Evolutionary conservation across 2,113 vertebrate species (phyloP).

Genomic region (Oryzias javanicus): DNA sequence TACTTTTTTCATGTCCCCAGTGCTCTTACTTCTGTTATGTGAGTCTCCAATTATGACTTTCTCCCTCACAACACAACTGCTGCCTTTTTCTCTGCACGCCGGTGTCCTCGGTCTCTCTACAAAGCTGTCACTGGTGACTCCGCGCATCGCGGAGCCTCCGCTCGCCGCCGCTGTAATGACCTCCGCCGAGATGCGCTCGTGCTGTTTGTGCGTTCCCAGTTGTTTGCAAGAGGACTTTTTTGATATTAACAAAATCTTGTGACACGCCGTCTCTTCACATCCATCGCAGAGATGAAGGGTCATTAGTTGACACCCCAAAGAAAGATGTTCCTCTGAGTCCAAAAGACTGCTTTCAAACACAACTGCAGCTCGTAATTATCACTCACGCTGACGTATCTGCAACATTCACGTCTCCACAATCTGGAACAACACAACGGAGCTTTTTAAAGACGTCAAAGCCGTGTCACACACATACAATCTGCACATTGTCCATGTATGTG

Average conservation of each 20-base stretch:
- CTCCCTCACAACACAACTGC: constrained; percentile 19
- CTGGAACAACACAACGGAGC: neutral
- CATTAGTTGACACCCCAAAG: constrained; percentile 48
- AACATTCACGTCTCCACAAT: constrained; percentile 16
- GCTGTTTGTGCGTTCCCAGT: constrained; percentile 53
- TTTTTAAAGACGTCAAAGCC: too few relatives aligned
- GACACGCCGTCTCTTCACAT: constrained; percentile 40
- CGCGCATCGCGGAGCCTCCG: constrained; percentile 19
- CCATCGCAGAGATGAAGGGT: constrained; percentile 33
- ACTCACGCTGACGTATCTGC: constrained; percentile 1
- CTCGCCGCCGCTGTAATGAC: constrained; percentile 69
- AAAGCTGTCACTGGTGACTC: constrained; percentile 27
- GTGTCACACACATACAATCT: too few relatives aligned
- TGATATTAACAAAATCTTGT: constrained; percentile 42
- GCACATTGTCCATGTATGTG: too few relatives aligned
- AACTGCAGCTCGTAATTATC: constrained; percentile 36
- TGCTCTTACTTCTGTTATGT: constrained; percentile 16
- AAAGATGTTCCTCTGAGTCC: constrained; percentile 1
- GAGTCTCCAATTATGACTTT: constrained; percentile 44
- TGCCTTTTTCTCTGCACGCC: constrained; percentile 5
- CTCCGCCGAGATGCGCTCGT: constrained; percentile 63
- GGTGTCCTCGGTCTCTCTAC: constrained; percentile 15
- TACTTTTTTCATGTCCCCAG: constrained; percentile 25
- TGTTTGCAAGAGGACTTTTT: constrained; percentile 54
- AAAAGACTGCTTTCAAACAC: constrained; percentile 34